Percentiles rank a stretch among this genome's conserved stretches.
Conservation (phyloP, 2,113 vertebrate genomes). For the Nymphicus hollandicus region DNA sequence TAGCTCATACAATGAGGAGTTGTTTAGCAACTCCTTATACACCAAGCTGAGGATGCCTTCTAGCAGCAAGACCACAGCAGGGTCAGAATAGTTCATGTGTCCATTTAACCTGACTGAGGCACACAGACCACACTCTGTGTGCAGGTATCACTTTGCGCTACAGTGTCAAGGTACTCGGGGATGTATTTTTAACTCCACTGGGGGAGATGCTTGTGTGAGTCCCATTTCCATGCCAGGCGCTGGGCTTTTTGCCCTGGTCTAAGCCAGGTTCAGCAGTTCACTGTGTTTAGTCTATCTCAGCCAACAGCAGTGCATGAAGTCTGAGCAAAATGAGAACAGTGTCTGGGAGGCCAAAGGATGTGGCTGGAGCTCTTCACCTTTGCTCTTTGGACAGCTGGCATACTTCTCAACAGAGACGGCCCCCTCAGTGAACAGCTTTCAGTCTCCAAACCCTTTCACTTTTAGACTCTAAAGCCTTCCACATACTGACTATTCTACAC, state of each 20-base stretch:
- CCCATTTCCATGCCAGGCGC: background rate
- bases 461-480: background rate
- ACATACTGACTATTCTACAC: too few relatives aligned
- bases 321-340: background rate
- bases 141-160: background rate
- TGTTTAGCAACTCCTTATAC: background rate
- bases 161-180: background rate
- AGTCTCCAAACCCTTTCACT: background rate
- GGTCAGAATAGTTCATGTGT: background rate
- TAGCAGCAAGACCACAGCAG: background rate
- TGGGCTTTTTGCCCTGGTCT: background rate
- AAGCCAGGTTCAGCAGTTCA: background rate
- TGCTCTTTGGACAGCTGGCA: background rate
- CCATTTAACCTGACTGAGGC: background rate
- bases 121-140: background rate
- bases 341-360: background rate
- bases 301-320: background rate
- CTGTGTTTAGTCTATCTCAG: background rate
- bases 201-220: background rate
- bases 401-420: background rate
- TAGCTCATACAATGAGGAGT: background rate
- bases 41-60: background rate
- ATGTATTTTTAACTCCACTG: background rate
- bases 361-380: background rate
- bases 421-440: background rate